A percentile compares a stretch with the other conserved stretches of the same genome.
Evolutionary conservation across 2,113 vertebrate genomes (phyloP).

Genomic region (Xerus inauris): DNA sequence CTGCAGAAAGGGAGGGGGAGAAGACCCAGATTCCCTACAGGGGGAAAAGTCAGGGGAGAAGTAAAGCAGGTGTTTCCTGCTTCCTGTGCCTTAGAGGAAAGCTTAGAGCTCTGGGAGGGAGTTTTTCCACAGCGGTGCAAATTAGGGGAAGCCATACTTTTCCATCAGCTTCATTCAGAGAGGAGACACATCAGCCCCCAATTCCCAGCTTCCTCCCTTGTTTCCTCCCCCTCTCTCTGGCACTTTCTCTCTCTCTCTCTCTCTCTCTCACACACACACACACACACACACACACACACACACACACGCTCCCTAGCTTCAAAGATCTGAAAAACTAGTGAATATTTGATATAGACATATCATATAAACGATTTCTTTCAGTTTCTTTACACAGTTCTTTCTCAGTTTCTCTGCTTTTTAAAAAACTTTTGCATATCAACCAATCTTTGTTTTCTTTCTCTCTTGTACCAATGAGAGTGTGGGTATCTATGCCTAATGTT

Average conservation of each 20-base stretch:
- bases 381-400: background rate
- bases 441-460: background rate
- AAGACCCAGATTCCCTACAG: background rate
- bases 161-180: constrained; percentile 11
- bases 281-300: background rate
- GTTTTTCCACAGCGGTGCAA: constrained; percentile 45
- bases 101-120: background rate
- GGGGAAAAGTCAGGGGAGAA: background rate
- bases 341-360: background rate
- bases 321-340: background rate
- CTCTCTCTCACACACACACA: background rate
- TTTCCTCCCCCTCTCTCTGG: background rate
- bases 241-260: background rate
- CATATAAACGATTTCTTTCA: background rate
- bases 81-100: constrained; percentile 38
- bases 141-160: constrained; percentile 6
- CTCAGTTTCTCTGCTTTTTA: background rate
- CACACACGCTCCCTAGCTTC: background rate
- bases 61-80: constrained; percentile 74
- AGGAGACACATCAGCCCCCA: background rate
- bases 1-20: background rate
- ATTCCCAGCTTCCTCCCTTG: background rate
- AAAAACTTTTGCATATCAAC: background rate
- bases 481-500: background rate
- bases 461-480: background rate